Conservation (phyloP, 2,888 invertebrate species). For the Lasioglossum marginatum region DNA sequence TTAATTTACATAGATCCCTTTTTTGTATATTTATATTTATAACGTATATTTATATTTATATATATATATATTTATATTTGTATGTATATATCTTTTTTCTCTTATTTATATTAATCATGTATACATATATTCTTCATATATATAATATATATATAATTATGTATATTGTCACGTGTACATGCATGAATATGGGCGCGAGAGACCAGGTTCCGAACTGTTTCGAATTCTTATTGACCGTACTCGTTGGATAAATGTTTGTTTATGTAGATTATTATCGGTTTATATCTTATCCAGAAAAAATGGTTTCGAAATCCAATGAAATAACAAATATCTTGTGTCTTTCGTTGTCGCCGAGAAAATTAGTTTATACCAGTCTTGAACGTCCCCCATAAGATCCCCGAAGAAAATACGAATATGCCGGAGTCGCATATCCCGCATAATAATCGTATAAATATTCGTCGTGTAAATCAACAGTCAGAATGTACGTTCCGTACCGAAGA, state of each 20-base stretch:
- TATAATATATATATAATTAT: slow-evolving; percentile 60
- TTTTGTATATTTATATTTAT: slow-evolving; percentile 62
- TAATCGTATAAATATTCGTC: slow-evolving; percentile 9
- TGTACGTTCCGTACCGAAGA: not conserved
- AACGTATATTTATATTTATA: slow-evolving; percentile 64
- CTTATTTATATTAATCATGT: slow-evolving; percentile 58
- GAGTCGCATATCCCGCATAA: not conserved
- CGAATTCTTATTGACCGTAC: not conserved
- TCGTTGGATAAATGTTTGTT: not conserved
- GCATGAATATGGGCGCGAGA: slow-evolving; percentile 23
- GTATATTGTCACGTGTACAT: slow-evolving; percentile 37
- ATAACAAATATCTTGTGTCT: not conserved
- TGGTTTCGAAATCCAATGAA: not conserved
- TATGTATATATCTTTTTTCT: slow-evolving; percentile 52
- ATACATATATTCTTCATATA: slow-evolving; percentile 61
- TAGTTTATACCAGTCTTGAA: not conserved
- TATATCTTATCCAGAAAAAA: not conserved
- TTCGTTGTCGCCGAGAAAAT: not conserved
- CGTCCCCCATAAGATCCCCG: not conserved
- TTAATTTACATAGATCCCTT: slow-evolving; percentile 69
- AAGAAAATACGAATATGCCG: not conserved
- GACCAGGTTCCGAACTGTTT: not conserved
- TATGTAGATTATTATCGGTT: not conserved
- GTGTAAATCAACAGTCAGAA: not conserved
- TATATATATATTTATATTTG: slow-evolving; percentile 61